A percentile compares a stretch with the other conserved stretches of the same genome.
These are phyloP conservation scores for Pogona vitticeps DNA, from an alignment of 2,113 vertebrate genomes.

Conservation along the genomic window DNA sequence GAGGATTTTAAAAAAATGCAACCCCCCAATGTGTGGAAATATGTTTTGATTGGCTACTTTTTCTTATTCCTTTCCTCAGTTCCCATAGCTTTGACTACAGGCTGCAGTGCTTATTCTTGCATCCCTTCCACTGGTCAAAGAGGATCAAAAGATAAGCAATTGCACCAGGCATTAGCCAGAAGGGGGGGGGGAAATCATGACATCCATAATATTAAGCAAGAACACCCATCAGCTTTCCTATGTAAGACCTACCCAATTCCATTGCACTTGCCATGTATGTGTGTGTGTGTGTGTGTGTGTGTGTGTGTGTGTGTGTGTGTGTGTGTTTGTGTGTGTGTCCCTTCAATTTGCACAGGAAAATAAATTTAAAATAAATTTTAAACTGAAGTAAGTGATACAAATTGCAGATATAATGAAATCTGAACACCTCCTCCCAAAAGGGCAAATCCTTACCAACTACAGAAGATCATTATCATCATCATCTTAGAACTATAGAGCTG, in stretches of 20 bases:
- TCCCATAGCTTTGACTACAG: constrained; percentile 48
- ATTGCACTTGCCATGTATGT: not conserved
- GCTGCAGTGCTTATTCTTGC: not conserved
- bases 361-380: too few relatives aligned
- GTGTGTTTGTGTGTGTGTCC: too few relatives aligned
- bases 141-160: not conserved
- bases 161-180: not conserved
- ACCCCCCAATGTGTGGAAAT: constrained; percentile 35
- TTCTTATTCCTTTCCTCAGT: constrained; percentile 25
- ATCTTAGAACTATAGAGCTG: too few relatives aligned
- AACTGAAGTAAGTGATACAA: too few relatives aligned
- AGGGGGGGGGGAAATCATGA: not conserved
- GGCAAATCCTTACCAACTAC: too few relatives aligned
- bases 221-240: constrained; percentile 1
- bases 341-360: too few relatives aligned
- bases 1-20: not conserved
- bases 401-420: too few relatives aligned
- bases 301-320: too few relatives aligned
- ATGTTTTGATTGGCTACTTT: constrained; percentile 56
- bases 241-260: not conserved
- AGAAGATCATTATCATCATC: too few relatives aligned
- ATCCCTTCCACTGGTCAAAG: accelerated
- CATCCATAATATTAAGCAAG: constrained; percentile 33
- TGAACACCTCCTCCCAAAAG: too few relatives aligned
- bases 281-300: too few relatives aligned